Conservation (phyloP, 2,888 invertebrate species). For the Acanthosepion esculentum region DNA sequence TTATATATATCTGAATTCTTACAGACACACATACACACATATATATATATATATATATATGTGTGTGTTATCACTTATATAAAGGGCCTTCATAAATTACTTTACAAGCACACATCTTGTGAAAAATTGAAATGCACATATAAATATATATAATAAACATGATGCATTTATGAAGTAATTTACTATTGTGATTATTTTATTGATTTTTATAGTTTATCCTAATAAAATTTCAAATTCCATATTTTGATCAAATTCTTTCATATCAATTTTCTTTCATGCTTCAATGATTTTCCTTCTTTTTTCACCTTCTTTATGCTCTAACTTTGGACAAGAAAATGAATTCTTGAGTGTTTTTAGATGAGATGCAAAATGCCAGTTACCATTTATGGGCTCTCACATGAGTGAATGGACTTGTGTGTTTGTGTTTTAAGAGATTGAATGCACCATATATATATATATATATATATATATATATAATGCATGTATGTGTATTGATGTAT, state of each 20-base stretch:
- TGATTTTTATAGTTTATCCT: neutral
- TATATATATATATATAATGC: neutral
- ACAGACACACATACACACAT: no score
- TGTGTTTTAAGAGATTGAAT: neutral
- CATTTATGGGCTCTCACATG: neutral
- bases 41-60: no score
- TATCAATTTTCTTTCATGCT: neutral
- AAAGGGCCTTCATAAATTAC: no score
- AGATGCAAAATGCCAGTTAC: neutral
- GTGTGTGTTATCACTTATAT: no score
- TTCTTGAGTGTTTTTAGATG: neutral
- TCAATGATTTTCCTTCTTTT: neutral
- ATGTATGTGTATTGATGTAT: no score
- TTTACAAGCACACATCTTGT: no score
- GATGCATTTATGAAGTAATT: neutral
- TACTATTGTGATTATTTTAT: neutral
- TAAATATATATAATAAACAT: neutral
- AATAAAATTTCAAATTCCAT: constrained; percentile 1
- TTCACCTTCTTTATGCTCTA: neutral
- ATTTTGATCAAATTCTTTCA: neutral
- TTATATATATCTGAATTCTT: no score
- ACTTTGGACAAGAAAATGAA: neutral
- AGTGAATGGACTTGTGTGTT: neutral
- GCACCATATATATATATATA: neutral
- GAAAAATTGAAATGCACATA: neutral